phyloP scores from a whole-genome alignment of 2,113 vertebrate species.

The Barbus barbus region DNA sequence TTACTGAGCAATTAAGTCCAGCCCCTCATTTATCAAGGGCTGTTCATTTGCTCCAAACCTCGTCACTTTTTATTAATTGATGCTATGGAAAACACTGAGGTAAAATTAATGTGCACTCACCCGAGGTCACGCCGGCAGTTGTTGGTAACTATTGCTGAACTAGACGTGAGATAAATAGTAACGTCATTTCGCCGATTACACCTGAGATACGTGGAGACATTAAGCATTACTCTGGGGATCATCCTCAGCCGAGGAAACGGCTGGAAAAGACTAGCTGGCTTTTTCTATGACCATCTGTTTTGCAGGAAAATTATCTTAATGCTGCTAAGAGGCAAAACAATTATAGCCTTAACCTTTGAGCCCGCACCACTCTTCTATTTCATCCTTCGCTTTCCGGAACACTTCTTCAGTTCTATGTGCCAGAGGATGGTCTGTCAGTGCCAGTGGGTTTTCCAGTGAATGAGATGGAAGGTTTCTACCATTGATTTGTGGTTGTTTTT shows the following conservation, averaged over 20 bases:
- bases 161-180: slow-evolving; percentile 82
- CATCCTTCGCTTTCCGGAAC: not conserved
- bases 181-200: slow-evolving; percentile 73
- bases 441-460: not conserved
- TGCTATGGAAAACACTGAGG: slow-evolving; percentile 85
- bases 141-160: slow-evolving; percentile 74
- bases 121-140: slow-evolving; percentile 83
- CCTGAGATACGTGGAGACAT: slow-evolving; percentile 78
- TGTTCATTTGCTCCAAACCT: slow-evolving; percentile 88
- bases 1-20: slow-evolving; percentile 98
- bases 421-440: not conserved
- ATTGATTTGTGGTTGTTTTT: not conserved
- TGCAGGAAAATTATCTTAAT: slow-evolving; percentile 71
- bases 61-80: slow-evolving; percentile 99
- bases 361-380: slow-evolving; percentile 38
- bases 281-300: slow-evolving; percentile 83
- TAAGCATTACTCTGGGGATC: slow-evolving; percentile 73
- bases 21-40: slow-evolving; percentile 97
- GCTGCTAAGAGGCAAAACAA: slow-evolving; percentile 71
- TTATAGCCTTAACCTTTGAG: slow-evolving; percentile 68
- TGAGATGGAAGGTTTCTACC: not conserved
- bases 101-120: slow-evolving; percentile 92
- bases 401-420: not conserved
- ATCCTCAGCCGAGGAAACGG: slow-evolving; percentile 72
- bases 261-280: slow-evolving; percentile 60